phyloP scores from a whole-genome alignment of 2,797 vertebrate species.

The Emydoidea blandingii region DNA sequence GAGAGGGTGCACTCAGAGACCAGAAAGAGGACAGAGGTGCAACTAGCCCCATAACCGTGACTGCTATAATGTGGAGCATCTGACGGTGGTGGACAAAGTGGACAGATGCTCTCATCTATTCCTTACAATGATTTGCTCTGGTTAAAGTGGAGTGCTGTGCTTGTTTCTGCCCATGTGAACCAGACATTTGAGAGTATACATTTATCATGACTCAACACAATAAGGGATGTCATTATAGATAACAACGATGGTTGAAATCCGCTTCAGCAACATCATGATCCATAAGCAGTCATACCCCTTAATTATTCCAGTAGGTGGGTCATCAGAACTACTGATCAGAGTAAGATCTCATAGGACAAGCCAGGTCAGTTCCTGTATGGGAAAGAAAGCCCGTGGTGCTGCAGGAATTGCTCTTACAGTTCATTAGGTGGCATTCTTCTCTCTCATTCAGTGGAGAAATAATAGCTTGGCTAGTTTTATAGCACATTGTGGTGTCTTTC shows the following conservation, averaged over 20 bases:
- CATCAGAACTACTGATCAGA: not conserved
- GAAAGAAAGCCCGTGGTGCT: not conserved
- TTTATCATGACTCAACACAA: too few relatives aligned
- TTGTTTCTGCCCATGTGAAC: not conserved
- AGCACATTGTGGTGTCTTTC: not conserved
- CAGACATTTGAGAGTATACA: not conserved
- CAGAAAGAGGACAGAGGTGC: not conserved
- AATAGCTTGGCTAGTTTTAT: not conserved
- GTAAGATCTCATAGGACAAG: not conserved
- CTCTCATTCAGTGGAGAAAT: not conserved
- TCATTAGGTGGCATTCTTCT: slow-evolving; percentile 67
- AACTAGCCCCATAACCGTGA: not conserved
- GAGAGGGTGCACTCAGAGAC: not conserved
- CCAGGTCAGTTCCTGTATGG: not conserved
- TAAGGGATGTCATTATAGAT: not conserved
- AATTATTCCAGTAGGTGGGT: not conserved
- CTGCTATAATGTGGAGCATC: not conserved
- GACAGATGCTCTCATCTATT: not conserved
- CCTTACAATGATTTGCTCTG: not conserved
- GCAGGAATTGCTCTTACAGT: slow-evolving; percentile 24
- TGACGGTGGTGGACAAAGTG: not conserved
- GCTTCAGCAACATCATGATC: not conserved
- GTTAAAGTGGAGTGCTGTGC: not conserved
- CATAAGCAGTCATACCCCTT: not conserved
- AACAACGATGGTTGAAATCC: not conserved